These are phyloP conservation scores for Atopsyche davidsoni DNA, from an alignment of 1,140 invertebrate species.

Conservation along the genomic window DNA sequence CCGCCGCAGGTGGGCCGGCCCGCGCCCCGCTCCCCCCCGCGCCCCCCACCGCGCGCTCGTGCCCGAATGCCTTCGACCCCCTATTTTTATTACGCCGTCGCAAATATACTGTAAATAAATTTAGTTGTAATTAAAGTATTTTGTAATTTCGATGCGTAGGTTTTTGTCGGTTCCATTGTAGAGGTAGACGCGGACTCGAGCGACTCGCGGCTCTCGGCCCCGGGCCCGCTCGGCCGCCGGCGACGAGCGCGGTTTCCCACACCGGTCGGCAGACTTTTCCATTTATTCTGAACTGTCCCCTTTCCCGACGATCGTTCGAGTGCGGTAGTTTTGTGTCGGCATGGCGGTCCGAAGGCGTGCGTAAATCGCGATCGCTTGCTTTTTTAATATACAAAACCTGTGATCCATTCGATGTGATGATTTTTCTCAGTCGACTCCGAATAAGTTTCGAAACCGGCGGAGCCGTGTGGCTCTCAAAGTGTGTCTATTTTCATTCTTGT, in stretches of 20 bases:
- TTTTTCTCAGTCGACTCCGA: no score
- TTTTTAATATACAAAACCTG: no score
- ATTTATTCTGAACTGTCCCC: no score
- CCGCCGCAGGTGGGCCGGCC: background rate
- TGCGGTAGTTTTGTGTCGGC: conserved; percentile 34
- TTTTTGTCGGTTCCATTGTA: background rate
- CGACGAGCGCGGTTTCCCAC: background rate
- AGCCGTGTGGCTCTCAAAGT: no score
- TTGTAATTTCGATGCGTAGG: no score
- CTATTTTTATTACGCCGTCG: background rate
- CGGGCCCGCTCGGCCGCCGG: background rate
- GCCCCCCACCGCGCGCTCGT: background rate
- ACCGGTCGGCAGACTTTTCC: conserved; percentile 29
- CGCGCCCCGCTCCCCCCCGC: conserved; percentile 5
- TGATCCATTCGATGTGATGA: no score
- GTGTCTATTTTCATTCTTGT: no score
- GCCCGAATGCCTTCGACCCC: background rate
- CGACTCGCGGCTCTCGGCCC: background rate
- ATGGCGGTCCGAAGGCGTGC: conserved; percentile 33
- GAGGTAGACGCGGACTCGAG: background rate
- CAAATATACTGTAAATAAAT: background rate
- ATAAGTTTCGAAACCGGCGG: no score
- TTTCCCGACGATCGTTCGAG: conserved; percentile 33
- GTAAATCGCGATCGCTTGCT: no score
- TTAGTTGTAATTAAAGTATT: no score